phyloP scores from a whole-genome alignment of 2,113 vertebrate species.

The Macquaria australasica region DNA sequence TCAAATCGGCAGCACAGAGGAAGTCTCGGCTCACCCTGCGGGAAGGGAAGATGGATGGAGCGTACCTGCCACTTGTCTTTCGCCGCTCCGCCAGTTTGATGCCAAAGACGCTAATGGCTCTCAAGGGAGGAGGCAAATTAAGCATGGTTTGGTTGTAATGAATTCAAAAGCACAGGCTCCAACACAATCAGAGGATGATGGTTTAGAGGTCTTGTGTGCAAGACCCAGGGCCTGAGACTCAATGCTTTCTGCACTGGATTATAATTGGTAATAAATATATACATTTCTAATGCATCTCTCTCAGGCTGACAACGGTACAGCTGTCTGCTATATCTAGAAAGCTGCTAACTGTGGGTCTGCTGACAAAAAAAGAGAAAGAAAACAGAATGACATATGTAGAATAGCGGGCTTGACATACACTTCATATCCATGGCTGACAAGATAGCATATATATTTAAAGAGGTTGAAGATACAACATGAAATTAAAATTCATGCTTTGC shows the following conservation, averaged over 20 bases:
- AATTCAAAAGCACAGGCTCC: conserved; percentile 89
- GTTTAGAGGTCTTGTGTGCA: conserved; percentile 39
- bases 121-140: conserved; percentile 92
- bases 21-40: conserved; percentile 39
- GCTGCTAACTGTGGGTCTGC: conserved; percentile 25
- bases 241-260: conserved; percentile 24
- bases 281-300: conserved; percentile 38
- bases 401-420: conserved; percentile 32
- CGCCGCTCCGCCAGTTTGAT: conserved; percentile 88
- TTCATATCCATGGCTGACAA: conserved; percentile 67
- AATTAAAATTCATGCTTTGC: conserved; percentile 71
- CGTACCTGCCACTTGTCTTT: conserved; percentile 87
- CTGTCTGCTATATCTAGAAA: conserved; percentile 8
- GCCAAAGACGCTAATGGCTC: conserved; percentile 92
- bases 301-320: conserved; percentile 12
- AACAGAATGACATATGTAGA: conserved; percentile 58
- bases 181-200: conserved; percentile 65
- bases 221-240: neutral
- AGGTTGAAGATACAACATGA: conserved; percentile 55
- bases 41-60: conserved; percentile 69
- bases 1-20: conserved; percentile 40
- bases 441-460: conserved; percentile 76
- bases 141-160: conserved; percentile 91
- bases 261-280: conserved; percentile 57
- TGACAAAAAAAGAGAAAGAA: neutral